Evolutionary conservation across 2,888 invertebrate species (phyloP).

Genomic region (Ectobius pallidus): DNA sequence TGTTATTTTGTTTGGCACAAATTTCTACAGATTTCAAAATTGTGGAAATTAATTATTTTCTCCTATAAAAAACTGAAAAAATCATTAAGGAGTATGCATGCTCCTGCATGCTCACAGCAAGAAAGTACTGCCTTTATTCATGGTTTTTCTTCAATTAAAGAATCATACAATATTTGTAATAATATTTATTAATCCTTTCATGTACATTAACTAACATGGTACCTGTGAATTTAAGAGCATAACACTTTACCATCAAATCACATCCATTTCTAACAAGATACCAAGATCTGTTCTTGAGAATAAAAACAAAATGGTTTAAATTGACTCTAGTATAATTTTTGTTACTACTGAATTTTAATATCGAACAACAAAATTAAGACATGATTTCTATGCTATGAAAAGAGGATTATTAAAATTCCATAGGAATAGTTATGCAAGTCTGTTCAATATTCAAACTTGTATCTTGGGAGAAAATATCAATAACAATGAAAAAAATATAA

Average conservation of each 20-base stretch:
- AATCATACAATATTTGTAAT: conserved; percentile 5
- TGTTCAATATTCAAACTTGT: background rate
- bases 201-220: conserved; percentile 19
- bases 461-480: background rate
- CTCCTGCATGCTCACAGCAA: no score
- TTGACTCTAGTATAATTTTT: background rate
- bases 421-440: conserved; percentile 32
- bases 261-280: background rate
- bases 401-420: conserved; percentile 31
- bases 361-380: background rate
- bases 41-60: no score
- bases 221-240: background rate
- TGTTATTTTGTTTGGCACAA: no score
- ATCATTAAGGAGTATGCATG: no score
- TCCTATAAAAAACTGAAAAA: no score
- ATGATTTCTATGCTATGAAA: background rate
- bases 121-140: no score
- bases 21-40: no score
- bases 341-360: background rate
- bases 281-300: background rate
- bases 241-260: background rate
- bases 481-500: conserved; percentile 13
- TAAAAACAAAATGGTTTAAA: background rate
- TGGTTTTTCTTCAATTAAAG: no score
- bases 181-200: conserved; percentile 16